Evolutionary conservation across 2,113 vertebrate species (phyloP).

Genomic region (Myotis yumanensis): DNA sequence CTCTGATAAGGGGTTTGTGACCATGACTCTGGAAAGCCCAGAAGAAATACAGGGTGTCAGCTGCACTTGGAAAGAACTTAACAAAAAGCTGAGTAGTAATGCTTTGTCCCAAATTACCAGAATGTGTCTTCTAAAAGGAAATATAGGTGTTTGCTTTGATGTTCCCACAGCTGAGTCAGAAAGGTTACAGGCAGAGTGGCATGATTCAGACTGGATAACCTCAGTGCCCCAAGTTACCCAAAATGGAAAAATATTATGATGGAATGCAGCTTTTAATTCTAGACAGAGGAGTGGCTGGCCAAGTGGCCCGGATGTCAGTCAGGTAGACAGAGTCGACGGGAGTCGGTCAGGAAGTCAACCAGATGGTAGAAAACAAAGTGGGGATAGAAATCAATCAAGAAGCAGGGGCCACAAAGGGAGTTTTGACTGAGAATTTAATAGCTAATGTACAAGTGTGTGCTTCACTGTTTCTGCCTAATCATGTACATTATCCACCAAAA

Average conservation of each 20-base stretch:
- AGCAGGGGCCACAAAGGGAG: slow-evolving; percentile 87
- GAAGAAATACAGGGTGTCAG: slow-evolving; percentile 91
- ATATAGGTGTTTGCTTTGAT: slow-evolving; percentile 95
- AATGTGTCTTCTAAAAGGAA: slow-evolving; percentile 94
- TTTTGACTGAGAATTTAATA: slow-evolving; percentile 88
- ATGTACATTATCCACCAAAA: slow-evolving; percentile 76
- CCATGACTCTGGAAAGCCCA: slow-evolving; percentile 90
- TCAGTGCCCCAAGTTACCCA: slow-evolving; percentile 89
- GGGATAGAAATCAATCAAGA: slow-evolving; percentile 83
- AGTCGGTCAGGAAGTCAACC: slow-evolving; percentile 71
- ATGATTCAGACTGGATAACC: slow-evolving; percentile 92
- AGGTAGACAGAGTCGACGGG: slow-evolving; percentile 76
- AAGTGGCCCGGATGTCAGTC: slow-evolving; percentile 53
- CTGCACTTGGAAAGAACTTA: slow-evolving; percentile 89
- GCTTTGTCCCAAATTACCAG: slow-evolving; percentile 89
- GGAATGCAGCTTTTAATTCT: slow-evolving; percentile 65
- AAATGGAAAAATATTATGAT: slow-evolving; percentile 85
- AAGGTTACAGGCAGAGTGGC: slow-evolving; percentile 90
- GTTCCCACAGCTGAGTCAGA: slow-evolving; percentile 88
- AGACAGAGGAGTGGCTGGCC: slow-evolving; percentile 77
- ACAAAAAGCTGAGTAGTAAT: slow-evolving; percentile 91
- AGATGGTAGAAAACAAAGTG: slow-evolving; percentile 76
- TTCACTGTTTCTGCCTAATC: slow-evolving; percentile 76
- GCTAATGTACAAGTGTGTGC: slow-evolving; percentile 79
- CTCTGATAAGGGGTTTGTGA: slow-evolving; percentile 94